Percentiles rank a stretch among this genome's conserved stretches.
phyloP scores from a whole-genome alignment of 2,888 invertebrate genomes.

The Atethmia centrago region DNA sequence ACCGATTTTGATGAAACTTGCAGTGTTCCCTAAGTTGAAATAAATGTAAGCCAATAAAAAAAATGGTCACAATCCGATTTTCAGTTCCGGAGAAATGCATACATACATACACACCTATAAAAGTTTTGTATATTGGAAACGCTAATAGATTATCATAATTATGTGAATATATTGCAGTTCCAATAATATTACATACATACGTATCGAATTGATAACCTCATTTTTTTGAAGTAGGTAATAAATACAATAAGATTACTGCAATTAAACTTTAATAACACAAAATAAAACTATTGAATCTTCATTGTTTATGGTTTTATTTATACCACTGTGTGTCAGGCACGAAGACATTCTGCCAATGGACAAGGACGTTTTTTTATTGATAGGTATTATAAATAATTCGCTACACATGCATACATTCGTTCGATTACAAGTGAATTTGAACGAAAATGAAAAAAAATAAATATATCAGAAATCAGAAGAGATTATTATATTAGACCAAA shows the following conservation, averaged over 20 bases:
- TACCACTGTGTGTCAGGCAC: conserved; percentile 33
- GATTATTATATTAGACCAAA: not conserved
- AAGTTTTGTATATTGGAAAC: too few relatives aligned
- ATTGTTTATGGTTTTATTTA: conserved; percentile 26
- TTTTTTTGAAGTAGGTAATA: too few relatives aligned
- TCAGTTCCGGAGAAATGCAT: too few relatives aligned
- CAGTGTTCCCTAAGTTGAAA: too few relatives aligned
- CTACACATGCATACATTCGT: conserved; percentile 1
- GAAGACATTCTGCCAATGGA: conserved; percentile 1
- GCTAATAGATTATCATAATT: too few relatives aligned
- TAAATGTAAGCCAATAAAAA: too few relatives aligned
- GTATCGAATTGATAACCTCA: too few relatives aligned
- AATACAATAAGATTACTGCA: not conserved
- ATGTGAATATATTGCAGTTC: too few relatives aligned
- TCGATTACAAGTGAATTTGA: not conserved
- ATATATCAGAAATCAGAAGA: not conserved
- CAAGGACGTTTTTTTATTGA: conserved; percentile 21
- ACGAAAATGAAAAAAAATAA: not conserved
- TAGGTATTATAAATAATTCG: conserved; percentile 6
- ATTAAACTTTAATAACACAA: conserved; percentile 20
- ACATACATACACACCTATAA: too few relatives aligned
- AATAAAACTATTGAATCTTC: conserved; percentile 11
- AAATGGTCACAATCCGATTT: too few relatives aligned
- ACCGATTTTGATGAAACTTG: too few relatives aligned
- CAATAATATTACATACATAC: too few relatives aligned